Conservation (phyloP, 2,888 invertebrate species). For the Aleiodes alternator region DNA sequence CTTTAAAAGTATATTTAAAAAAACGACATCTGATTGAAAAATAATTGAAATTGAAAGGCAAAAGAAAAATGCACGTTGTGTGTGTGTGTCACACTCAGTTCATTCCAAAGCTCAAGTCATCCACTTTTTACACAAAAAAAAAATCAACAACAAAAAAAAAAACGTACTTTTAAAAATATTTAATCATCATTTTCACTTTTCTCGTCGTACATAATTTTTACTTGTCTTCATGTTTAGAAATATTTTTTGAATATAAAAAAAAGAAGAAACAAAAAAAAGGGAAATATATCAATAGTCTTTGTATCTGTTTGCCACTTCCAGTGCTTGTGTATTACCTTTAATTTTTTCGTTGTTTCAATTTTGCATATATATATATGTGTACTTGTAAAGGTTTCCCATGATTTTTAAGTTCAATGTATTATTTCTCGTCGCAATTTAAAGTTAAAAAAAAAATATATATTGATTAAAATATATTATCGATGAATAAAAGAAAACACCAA, state of each 20-base stretch:
- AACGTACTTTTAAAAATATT: neutral
- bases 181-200: conserved; percentile 6
- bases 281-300: conserved; percentile 32
- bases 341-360: conserved; percentile 30
- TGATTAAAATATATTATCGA: conserved; percentile 8
- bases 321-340: conserved; percentile 25
- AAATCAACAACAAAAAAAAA: neutral
- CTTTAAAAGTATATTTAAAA: neutral
- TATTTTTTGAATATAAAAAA: conserved; percentile 46
- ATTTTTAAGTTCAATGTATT: conserved; percentile 24
- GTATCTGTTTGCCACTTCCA: conserved; percentile 39
- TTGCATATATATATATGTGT: conserved; percentile 9
- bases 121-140: conserved; percentile 26
- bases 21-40: neutral
- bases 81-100: conserved; percentile 1
- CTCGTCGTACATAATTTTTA: conserved; percentile 34
- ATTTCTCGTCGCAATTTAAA: conserved; percentile 11
- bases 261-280: conserved; percentile 35
- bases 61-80: conserved; percentile 2
- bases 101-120: conserved; percentile 32
- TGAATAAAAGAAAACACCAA: neutral
- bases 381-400: conserved; percentile 24
- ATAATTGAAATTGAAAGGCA: too few relatives aligned
- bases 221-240: conserved; percentile 37
- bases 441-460: neutral